phyloP scores from a whole-genome alignment of 2,888 invertebrate genomes.

The Acanthococcus lagerstroemiae region DNA sequence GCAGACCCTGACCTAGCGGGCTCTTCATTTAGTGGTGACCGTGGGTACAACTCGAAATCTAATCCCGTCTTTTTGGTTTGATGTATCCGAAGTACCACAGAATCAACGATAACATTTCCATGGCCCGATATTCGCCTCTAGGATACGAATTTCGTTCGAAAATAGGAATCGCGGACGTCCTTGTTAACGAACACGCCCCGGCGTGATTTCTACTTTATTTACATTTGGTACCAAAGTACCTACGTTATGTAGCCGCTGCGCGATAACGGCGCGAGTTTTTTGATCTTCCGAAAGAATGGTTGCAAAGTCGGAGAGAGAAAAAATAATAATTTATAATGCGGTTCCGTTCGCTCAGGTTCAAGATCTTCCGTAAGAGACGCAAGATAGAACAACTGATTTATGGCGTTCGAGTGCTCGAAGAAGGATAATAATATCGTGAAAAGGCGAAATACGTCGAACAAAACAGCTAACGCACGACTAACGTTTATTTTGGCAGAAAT shows the following conservation, averaged over 20 bases:
- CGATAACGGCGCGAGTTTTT: background rate
- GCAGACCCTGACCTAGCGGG: no score
- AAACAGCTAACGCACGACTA: background rate
- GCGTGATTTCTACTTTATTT: background rate
- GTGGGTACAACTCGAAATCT: no score
- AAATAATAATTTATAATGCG: background rate
- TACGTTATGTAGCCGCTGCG: background rate
- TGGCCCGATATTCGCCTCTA: no score
- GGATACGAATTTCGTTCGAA: no score
- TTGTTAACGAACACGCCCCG: background rate
- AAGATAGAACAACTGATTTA: background rate
- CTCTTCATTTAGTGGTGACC: no score
- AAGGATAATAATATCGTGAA: background rate
- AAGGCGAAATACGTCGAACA: background rate
- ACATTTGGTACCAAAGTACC: background rate
- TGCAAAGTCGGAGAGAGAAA: background rate
- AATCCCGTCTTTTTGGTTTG: no score
- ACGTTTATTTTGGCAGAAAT: no score
- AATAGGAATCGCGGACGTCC: no score
- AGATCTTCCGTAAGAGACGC: background rate
- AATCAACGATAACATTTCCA: no score
- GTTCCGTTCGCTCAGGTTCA: background rate
- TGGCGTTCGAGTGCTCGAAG: background rate
- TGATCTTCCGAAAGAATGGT: background rate
- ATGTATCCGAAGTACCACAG: no score